These are phyloP conservation scores for Neomicropteryx cornuta DNA, from an alignment of 1,140 invertebrate genomes.

Conservation along the genomic window DNA sequence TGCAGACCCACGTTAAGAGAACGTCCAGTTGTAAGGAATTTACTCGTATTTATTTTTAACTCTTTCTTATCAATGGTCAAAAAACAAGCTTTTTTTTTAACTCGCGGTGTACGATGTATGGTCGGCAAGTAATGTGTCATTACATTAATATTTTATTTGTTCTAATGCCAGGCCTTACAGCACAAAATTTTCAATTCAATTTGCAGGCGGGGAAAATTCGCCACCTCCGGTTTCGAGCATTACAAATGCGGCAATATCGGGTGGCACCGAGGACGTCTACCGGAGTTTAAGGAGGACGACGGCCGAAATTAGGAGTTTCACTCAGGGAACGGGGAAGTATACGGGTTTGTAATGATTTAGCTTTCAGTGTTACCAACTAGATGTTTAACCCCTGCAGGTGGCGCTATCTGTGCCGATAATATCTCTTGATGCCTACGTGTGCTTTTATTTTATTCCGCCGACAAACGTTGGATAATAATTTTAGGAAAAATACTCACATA, in stretches of 20 bases:
- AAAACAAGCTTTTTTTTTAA: too few relatives aligned
- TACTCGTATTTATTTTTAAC: background rate
- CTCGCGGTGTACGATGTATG: too few relatives aligned
- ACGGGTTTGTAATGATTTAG: conserved; percentile 26
- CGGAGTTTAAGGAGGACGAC: conserved; percentile 81
- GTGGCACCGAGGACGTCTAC: conserved; percentile 72
- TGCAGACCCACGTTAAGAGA: conserved; percentile 70
- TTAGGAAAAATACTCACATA: too few relatives aligned
- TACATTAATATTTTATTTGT: too few relatives aligned
- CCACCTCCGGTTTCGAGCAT: background rate
- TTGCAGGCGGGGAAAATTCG: conserved; percentile 34
- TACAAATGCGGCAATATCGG: conserved; percentile 16
- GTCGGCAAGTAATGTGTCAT: too few relatives aligned
- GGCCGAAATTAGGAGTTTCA: conserved; percentile 87
- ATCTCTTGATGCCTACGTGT: too few relatives aligned
- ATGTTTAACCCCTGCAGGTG: too few relatives aligned
- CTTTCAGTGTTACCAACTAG: background rate
- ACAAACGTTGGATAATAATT: too few relatives aligned
- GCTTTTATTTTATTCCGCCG: too few relatives aligned
- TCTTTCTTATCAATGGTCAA: background rate
- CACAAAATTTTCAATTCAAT: too few relatives aligned
- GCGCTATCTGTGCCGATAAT: too few relatives aligned
- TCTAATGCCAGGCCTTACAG: too few relatives aligned
- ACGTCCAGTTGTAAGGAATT: conserved; percentile 42
- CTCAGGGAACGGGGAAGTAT: conserved; percentile 35